Base-by-base conservation (phyloP, 2,113 vertebrate genomes). In the Anhinga anhinga region DNA sequence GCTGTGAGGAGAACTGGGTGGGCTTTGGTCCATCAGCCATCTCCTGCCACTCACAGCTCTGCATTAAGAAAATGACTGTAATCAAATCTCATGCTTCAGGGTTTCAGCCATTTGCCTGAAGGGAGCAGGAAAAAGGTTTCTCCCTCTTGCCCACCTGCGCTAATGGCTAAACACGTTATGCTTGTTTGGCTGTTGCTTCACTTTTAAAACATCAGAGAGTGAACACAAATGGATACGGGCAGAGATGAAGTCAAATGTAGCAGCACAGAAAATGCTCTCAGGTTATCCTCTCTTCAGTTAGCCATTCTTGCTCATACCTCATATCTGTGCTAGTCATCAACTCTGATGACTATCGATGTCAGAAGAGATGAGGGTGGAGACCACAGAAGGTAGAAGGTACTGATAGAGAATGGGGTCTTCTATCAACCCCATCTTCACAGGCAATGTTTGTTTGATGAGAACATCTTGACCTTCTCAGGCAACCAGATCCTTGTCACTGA, bases 51-150 rank as follows among this genome's bases (percentile, higher is more conserved):
- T 83, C 79, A 77, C 5, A 76, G 79, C 19, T 88, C 66, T 73
- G 38, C 85, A 77, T 77, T 82, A 90, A 93, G 78, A 96, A 93
- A 96, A 96, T 86, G 14, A 81, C 34, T 73, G 42, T 77, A 92
- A 97, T 82, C 78, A 92, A 86, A 92, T 62, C 58, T 88, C 62
- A 77, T 53, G 74, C 62, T 90, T 90, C 70, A 80, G 67, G 74
- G 50, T 66, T 88, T 83, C 74, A 96, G 74, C 40, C 78, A 36
- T 62, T 82, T 95, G 78, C 50, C 76, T 88, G 82, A 86, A 85
- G 53, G 55, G 11, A 90, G 45, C 2, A 3, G 81, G 15, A 69
- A 90, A 86, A 91, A 76, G 32, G 73, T 49, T 94, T 61, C 52
- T 82, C 34, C 15, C 47, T 89, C 69, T 84, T 72, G 36, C 34